Evolutionary conservation across 2,113 vertebrate species (phyloP), one percentile per base, ranked within the genome.

Genomic region (Saccopteryx bilineata): DNA sequence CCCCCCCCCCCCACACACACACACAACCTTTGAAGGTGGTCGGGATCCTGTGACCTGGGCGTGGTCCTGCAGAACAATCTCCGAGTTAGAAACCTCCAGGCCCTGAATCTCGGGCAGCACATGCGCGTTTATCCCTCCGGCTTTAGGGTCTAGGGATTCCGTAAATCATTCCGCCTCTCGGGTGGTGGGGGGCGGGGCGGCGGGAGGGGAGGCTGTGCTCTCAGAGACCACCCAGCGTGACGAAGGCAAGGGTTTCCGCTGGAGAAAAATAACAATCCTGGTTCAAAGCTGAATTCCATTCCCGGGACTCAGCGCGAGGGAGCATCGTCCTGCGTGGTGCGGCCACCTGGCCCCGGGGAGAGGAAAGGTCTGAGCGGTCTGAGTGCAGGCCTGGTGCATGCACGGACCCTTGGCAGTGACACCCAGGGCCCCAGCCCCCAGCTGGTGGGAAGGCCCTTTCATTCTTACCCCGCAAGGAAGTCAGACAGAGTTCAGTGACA

Each of bases 211-310:
- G 21, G 52, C 56, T 87, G 19, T 11, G 87, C 23, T 63, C 61
- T 33, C 33, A 68, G 14, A 52, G 97, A 78, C 96, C 96, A 95
- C 97, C 97, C 95, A 95, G 80, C 80, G 58, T 31, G 87, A 80
- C 5, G 66, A 71, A 58, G 7, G 65, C 76, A n/a, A 39, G 81
- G 66, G 66, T 75, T 90, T 84, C 23, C 61, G 69, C 92, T 68
- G 60, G 19, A 87, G 76, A 60, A 78, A 93, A 92, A 96, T 28
- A 79, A 63, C 68, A 66, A 33, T 87, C 39, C 69, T 61, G 65
- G 66, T 54, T 5, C 1, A 28, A 93, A 54, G 66, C 69, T 46
- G 11, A 87, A 83, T 94, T 80, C 95, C 79, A 81, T 60, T 48
- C 65, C 60, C 33, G 87, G 63, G 83, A 39, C 87, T 80, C 68